Conservation (phyloP, 1,140 invertebrate species). For the Macrostomum lignano region DNA sequence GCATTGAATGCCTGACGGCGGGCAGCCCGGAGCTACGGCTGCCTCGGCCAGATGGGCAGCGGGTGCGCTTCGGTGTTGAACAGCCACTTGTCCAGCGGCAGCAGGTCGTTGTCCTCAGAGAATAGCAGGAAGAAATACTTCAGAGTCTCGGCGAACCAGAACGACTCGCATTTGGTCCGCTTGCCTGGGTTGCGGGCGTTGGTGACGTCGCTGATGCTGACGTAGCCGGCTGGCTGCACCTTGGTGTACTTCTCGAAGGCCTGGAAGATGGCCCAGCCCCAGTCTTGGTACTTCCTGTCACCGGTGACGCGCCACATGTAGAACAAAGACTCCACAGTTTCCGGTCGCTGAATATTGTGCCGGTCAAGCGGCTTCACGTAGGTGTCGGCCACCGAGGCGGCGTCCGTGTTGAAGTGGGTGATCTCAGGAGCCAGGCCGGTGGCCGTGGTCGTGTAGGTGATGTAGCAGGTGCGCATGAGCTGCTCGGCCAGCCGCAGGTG, state of each 20-base stretch:
- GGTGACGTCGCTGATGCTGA: slow-evolving; percentile 76
- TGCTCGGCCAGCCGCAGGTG: slow-evolving; percentile 62
- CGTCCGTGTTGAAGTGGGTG: slow-evolving; percentile 60
- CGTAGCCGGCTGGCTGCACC: slow-evolving; percentile 53
- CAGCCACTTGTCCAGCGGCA: slow-evolving; percentile 72
- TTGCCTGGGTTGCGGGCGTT: slow-evolving; percentile 32
- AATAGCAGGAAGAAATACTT: slow-evolving; percentile 96
- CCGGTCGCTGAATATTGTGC: slow-evolving; percentile 36
- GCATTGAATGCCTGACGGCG: no score
- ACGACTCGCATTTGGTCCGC: slow-evolving; percentile 44
- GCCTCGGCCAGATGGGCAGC: no score
- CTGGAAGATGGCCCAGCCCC: slow-evolving; percentile 84
- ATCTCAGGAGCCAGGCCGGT: slow-evolving; percentile 87
- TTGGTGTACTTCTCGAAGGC: slow-evolving; percentile 66
- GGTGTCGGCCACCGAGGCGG: slow-evolving; percentile 11
- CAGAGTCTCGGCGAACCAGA: slow-evolving; percentile 83
- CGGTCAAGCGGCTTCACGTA: neutral
- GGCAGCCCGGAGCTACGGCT: no score
- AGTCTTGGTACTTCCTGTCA: slow-evolving; percentile 75
- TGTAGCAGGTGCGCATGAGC: slow-evolving; percentile 66
- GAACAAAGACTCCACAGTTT: slow-evolving; percentile 88
- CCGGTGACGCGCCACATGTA: slow-evolving; percentile 80
- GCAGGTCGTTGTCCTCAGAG: slow-evolving; percentile 47
- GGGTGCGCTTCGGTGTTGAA: slow-evolving; percentile 91
- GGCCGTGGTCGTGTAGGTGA: slow-evolving; percentile 56